phyloP scores from a whole-genome alignment of 2,797 vertebrate genomes.

The Semaprochilodus insignis region DNA sequence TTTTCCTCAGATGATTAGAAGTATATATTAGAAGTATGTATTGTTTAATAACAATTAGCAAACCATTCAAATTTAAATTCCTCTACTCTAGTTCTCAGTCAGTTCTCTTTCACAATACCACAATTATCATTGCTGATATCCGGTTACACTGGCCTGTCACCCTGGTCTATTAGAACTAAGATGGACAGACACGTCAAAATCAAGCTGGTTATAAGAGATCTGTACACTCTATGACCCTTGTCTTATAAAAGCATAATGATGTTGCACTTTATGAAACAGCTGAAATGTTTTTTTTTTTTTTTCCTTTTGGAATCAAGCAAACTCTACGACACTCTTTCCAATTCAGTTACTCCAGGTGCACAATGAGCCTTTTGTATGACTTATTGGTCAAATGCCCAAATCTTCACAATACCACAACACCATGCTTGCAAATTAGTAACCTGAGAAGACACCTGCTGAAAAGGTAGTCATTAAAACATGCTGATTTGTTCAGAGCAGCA shows the following conservation, averaged over 20 bases:
- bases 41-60: too few species aligned
- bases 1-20: too few species aligned
- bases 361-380: slow-evolving; percentile 49
- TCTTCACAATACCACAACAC: slow-evolving; percentile 35
- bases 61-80: too few species aligned
- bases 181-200: background rate
- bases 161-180: too few species aligned
- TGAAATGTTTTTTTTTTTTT: background rate
- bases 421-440: slow-evolving; percentile 38
- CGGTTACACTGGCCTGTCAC: too few species aligned
- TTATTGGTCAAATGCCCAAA: slow-evolving; percentile 49
- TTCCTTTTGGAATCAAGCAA: background rate
- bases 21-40: too few species aligned
- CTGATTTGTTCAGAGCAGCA: slow-evolving; percentile 17
- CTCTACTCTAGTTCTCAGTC: too few species aligned
- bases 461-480: slow-evolving; percentile 18
- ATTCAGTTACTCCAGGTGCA: slow-evolving; percentile 41
- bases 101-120: too few species aligned
- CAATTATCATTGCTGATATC: too few species aligned
- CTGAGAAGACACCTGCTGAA: slow-evolving; percentile 29
- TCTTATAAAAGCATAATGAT: background rate
- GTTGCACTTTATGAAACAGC: background rate
- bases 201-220: background rate
- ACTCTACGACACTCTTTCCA: slow-evolving; percentile 33
- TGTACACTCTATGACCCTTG: background rate